Conservation (phyloP, 2,797 vertebrate species). For the Clamator glandarius region DNA sequence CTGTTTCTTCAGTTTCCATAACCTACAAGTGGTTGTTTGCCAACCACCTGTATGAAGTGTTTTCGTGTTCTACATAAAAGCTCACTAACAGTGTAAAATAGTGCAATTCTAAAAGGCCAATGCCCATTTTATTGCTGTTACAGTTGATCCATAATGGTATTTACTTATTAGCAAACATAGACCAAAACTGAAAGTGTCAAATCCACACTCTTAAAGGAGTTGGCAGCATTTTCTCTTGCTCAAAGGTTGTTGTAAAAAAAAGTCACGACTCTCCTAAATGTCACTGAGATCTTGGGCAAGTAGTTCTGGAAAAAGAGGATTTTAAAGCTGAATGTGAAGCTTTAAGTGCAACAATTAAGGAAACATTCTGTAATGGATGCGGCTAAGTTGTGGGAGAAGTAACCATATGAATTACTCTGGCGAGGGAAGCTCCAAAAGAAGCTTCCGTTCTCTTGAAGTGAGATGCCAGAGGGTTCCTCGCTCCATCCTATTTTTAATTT, state of each 20-base stretch:
- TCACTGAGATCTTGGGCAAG: neutral
- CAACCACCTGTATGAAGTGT: neutral
- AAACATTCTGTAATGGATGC: neutral
- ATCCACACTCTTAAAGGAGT: neutral
- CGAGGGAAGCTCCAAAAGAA: too few relatives aligned
- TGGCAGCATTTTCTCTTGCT: neutral
- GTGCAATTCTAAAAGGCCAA: neutral
- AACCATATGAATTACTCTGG: neutral
- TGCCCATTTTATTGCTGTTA: neutral
- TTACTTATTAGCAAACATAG: neutral
- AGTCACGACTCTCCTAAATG: neutral
- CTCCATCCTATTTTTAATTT: neutral
- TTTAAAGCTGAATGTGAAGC: neutral
- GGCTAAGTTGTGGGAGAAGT: neutral
- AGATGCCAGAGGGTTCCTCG: neutral
- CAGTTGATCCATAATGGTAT: neutral
- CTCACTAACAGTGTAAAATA: neutral
- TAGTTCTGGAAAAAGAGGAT: neutral
- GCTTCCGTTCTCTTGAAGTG: neutral
- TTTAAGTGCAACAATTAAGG: neutral
- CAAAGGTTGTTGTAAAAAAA: neutral
- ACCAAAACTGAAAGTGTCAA: neutral
- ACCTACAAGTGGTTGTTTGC: neutral
- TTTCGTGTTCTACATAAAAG: neutral
- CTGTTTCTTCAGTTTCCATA: neutral